Evolutionary conservation across 2,113 vertebrate genomes (phyloP), one percentile per base, ranked within the genome.

Genomic region (Lampris incognitus): DNA sequence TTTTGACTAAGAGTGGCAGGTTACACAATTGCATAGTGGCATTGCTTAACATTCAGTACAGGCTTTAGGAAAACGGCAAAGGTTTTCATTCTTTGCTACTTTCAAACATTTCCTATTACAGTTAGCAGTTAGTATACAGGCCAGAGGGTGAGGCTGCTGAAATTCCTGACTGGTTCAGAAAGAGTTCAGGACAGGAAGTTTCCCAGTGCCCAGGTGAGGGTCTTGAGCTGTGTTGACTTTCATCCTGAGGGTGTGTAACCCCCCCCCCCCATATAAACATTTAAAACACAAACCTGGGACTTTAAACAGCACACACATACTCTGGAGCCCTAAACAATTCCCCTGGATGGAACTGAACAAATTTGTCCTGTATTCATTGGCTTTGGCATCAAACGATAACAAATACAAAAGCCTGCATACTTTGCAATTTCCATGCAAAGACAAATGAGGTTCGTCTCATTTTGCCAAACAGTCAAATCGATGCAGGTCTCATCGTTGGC

Each of bases 111-210:
- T 57, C 37, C 13, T 8, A 41, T 76, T 38, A 58, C 2, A 44
- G 61, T 69, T 24, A 24, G 71, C 76, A 83, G 62, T 50, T 39
- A 55, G 42, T 56, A 41, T 40, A 64, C 2, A 5, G 66, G 56
- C 79, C 75, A 78, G 59, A 68, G 74, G 83, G 78, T 5, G n/a
- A 75, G 74, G 68, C 79, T 72, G 56, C 69, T 79, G 9, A 76
- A 66, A 91, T 88, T 89, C 82, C 79, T 83, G 11, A 59, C 36
- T 72, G 72, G 79, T 84, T 91, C 41, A 57, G 55, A 38, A 4
- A 38, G 11, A 55, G 42, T 69, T 69, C 81, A 77, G 51, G 11
- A 58, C 70, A 4, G 48, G 10, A 81, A 61, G 76, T 83, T 82
- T 80, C 50, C 52, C 70, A n/a, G 55, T 24, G 65, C 13, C 66